Base-by-base conservation (phyloP, 1,140 invertebrate genomes). In the Magallana ariakensis region DNA sequence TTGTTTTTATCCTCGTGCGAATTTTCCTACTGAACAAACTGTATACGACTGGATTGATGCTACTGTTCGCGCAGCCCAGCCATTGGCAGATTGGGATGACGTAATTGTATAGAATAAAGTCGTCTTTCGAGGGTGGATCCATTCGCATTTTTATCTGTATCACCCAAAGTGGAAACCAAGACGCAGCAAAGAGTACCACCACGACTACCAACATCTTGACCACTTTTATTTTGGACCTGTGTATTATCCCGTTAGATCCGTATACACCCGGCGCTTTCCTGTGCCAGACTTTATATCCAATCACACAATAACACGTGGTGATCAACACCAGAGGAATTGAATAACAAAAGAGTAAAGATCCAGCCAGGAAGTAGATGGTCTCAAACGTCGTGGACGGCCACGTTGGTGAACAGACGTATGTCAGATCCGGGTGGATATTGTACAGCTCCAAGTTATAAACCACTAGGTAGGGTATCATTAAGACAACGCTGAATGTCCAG, bases 1-100 rank as follows among this genome's bases (percentile, higher is more conserved):
- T 87, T 1, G 84, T 85, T 55, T 87, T 88, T 94, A 99, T 99
- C 1, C 98, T 98, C 19, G 97, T 96, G 0, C 98, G 95, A 93
- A 98, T 99, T 94, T 99, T 99, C 91, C 98, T 98, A 94, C 99
- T 99, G 95, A 99, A 99, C 94, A 98, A 98, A 0, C 98, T 98
- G 94, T 99, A 99, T n/a, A 99, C 96, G 75, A 99, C 97, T 0
- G 99, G 99, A 95, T 99, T 99, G 89, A 99, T 98, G 95, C 98
- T 99, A 56, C 98, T 98, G 94, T 99, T 99, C n/a, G 98, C 98
- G 0, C 97, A 96, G 0, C 98, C 98, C 9, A 99, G 95, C 98
- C 98, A 99, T 94, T 99, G 98, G 0, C 98, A 98, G 33, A 99
- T 96, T 0, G 98, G 98, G 0, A 95, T 97, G 0, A 97, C 96